Conservation (phyloP, 2,797 vertebrate genomes). For the Propithecus perrieri region DNA sequence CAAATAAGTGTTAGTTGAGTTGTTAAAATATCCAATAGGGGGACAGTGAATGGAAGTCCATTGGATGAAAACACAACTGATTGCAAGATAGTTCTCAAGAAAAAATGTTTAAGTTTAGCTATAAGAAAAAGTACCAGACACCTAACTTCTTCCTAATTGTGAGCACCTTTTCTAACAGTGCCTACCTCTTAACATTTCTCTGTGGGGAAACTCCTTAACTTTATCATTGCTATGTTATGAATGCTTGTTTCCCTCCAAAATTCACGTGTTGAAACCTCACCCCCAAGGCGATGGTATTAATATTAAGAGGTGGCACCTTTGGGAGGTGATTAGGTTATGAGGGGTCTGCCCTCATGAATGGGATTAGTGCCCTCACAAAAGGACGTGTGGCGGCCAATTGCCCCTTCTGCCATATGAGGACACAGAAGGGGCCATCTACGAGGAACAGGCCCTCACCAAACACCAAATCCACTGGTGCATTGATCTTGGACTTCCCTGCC, state of each 20-base stretch:
- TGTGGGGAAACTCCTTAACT: neutral
- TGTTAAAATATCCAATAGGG: neutral
- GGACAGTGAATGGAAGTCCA: neutral
- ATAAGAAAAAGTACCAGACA: neutral
- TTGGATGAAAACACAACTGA: neutral
- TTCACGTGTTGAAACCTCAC: neutral
- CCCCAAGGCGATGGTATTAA: neutral
- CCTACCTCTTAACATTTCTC: neutral
- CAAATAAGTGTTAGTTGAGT: neutral
- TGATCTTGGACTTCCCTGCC: neutral
- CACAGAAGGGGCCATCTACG: neutral
- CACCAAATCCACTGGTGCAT: neutral
- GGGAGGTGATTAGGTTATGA: neutral
- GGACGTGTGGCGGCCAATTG: too few relatives aligned
- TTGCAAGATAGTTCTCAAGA: neutral
- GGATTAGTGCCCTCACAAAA: neutral
- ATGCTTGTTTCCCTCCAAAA: neutral
- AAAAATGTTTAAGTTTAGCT: neutral
- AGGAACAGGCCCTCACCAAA: neutral
- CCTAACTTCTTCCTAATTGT: neutral
- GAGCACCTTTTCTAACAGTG: neutral
- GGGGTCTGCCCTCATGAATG: too few relatives aligned
- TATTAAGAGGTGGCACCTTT: neutral
- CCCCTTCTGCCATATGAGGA: too few relatives aligned
- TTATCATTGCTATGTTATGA: neutral